These are phyloP conservation scores for Bibio marci DNA, from an alignment of 2,888 invertebrate genomes.

Conservation along the genomic window DNA sequence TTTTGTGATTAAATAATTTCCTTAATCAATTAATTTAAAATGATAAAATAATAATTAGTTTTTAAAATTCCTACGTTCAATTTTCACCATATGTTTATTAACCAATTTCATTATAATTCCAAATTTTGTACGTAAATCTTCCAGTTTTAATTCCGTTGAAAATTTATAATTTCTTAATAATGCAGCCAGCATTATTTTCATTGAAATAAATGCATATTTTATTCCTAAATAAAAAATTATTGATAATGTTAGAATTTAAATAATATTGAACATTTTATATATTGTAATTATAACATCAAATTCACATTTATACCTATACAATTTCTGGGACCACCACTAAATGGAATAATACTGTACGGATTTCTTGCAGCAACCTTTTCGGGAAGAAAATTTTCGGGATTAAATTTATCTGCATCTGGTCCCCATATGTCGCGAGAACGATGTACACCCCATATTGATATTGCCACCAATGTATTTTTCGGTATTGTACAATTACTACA, in stretches of 20 bases:
- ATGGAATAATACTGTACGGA: slow-evolving; percentile 8
- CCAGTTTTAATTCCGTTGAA: slow-evolving; percentile 12
- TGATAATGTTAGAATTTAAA: too few species aligned
- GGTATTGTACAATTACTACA: slow-evolving; percentile 5
- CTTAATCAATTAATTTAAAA: too few species aligned
- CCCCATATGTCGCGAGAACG: slow-evolving; percentile 8
- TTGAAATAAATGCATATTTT: slow-evolving; percentile 14
- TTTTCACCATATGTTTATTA: background rate
- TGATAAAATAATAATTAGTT: too few species aligned
- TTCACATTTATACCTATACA: slow-evolving; percentile 9
- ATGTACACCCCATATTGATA: slow-evolving; percentile 8
- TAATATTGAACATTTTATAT: too few species aligned
- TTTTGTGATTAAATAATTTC: too few species aligned
- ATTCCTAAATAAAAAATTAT: background rate
- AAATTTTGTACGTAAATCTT: slow-evolving; percentile 13
- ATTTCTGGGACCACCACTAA: slow-evolving; percentile 7
- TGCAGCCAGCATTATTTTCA: slow-evolving; percentile 13
- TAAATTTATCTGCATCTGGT: slow-evolving; percentile 7
- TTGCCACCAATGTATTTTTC: slow-evolving; percentile 6
- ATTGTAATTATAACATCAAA: too few species aligned
- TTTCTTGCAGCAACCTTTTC: slow-evolving; percentile 7
- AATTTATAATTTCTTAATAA: slow-evolving; percentile 13
- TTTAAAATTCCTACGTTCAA: background rate
- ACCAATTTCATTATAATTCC: slow-evolving; percentile 14
- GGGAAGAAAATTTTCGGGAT: slow-evolving; percentile 9